These are phyloP conservation scores for Esox lucius DNA, from an alignment of 2,797 vertebrate genomes.

Conservation along the genomic window DNA sequence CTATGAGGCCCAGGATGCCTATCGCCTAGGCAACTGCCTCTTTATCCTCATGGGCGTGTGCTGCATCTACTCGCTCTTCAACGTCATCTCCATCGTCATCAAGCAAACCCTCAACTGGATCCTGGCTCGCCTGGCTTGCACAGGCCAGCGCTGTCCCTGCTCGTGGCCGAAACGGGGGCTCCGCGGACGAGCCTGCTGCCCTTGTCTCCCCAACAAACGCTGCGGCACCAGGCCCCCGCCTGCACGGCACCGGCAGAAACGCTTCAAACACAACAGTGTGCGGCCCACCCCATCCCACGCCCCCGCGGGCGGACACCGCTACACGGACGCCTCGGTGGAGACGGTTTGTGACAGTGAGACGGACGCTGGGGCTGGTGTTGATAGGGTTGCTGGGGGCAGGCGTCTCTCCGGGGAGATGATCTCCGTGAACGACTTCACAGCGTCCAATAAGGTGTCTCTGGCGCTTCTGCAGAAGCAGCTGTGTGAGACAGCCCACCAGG, in stretches of 20 bases:
- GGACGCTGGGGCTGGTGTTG: constrained; percentile 61
- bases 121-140: constrained; percentile 70
- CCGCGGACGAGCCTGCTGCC: constrained; percentile 63
- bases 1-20: constrained; percentile 75
- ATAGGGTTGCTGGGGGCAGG: constrained; percentile 63
- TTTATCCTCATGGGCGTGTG: constrained; percentile 82
- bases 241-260: constrained; percentile 54
- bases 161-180: constrained; percentile 50
- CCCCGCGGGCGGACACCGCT: constrained; percentile 51
- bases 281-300: constrained; percentile 64
- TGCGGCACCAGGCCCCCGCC: constrained; percentile 46
- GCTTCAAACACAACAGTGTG: constrained; percentile 70
- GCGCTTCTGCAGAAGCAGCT: constrained; percentile 80
- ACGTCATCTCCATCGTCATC: constrained; percentile 82
- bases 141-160: constrained; percentile 49
- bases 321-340: constrained; percentile 74
- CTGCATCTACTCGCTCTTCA: constrained; percentile 81
- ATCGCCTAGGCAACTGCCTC: constrained; percentile 77
- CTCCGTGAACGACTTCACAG: constrained; percentile 78
- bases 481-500: constrained; percentile 79
- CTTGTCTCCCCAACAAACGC: constrained; percentile 57
- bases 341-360: constrained; percentile 78
- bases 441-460: constrained; percentile 79
- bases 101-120: constrained; percentile 85
- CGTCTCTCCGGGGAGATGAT: constrained; percentile 80